A percentile compares a stretch with the other conserved stretches of the same genome.
These are phyloP conservation scores for Automeris io DNA, from an alignment of 2,888 invertebrate genomes.

Conservation along the genomic window DNA sequence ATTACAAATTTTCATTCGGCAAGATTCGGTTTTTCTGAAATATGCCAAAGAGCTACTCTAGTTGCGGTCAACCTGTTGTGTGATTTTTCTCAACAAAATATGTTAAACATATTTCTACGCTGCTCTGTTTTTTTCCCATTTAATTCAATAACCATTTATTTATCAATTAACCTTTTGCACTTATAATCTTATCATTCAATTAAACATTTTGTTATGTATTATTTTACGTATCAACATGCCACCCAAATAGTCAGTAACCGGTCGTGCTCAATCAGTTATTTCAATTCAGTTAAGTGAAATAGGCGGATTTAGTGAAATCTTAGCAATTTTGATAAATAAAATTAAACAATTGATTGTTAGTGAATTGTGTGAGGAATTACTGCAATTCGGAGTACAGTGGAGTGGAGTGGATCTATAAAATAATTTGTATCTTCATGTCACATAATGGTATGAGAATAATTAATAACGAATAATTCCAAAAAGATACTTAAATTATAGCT, in stretches of 20 bases:
- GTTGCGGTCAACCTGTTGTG: too few species aligned
- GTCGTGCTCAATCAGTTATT: slow-evolving; percentile 9
- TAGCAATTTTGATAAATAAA: neutral
- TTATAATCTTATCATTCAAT: slow-evolving; percentile 39
- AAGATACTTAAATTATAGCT: too few species aligned
- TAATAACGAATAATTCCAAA: too few species aligned
- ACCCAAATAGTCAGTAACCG: slow-evolving; percentile 20
- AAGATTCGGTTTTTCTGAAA: too few species aligned
- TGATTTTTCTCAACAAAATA: too few species aligned
- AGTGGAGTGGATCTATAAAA: too few species aligned
- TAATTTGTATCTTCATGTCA: neutral
- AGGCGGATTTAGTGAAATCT: neutral
- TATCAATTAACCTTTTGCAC: slow-evolving; percentile 38
- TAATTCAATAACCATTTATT: slow-evolving; percentile 19
- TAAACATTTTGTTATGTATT: slow-evolving; percentile 29
- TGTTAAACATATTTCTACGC: too few species aligned
- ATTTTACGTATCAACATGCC: slow-evolving; percentile 19
- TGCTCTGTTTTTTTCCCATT: slow-evolving; percentile 10
- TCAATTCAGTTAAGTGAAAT: neutral
- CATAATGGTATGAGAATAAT: slow-evolving; percentile 1
- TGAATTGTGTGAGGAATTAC: neutral
- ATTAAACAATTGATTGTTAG: neutral
- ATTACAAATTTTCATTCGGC: too few species aligned
- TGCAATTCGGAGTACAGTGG: neutral
- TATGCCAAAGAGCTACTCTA: too few species aligned